phyloP scores from a whole-genome alignment of 2,888 invertebrate genomes.

The Parnassius mnemosyne region DNA sequence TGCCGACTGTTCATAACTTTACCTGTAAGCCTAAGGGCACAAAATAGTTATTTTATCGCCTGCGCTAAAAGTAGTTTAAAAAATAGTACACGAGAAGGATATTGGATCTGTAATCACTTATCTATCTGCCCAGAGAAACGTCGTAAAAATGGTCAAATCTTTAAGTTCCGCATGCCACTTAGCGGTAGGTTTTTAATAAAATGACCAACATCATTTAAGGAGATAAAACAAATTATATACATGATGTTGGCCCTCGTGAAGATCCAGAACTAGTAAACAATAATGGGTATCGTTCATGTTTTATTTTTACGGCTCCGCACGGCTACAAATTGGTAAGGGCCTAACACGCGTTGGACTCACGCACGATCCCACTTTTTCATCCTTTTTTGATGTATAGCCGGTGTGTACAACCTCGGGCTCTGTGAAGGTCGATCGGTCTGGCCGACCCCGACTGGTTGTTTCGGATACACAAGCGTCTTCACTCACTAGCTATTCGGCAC shows the following conservation, averaged over 20 bases:
- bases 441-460: conserved; percentile 8
- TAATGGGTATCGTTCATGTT: conserved; percentile 32
- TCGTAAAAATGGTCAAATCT: too few species aligned
- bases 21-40: too few species aligned
- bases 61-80: too few species aligned
- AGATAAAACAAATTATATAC: too few species aligned
- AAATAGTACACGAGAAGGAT: too few species aligned
- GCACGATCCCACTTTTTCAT: conserved; percentile 40
- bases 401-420: conserved; percentile 49
- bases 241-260: background rate
- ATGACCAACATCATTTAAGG: too few species aligned
- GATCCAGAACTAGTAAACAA: conserved; percentile 32
- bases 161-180: too few species aligned
- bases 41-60: too few species aligned
- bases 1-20: too few species aligned
- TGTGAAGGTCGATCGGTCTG: conserved; percentile 37
- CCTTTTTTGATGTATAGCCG: conserved; percentile 47
- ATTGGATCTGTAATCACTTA: too few species aligned
- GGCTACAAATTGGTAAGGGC: conserved; percentile 63
- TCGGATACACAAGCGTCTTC: conserved; percentile 8
- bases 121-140: too few species aligned
- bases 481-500: background rate
- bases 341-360: conserved; percentile 50
- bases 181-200: too few species aligned
- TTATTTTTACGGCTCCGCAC: conserved; percentile 47